These are phyloP conservation scores for Monopterus albus DNA, from an alignment of 2,113 vertebrate genomes.

Conservation along the genomic window DNA sequence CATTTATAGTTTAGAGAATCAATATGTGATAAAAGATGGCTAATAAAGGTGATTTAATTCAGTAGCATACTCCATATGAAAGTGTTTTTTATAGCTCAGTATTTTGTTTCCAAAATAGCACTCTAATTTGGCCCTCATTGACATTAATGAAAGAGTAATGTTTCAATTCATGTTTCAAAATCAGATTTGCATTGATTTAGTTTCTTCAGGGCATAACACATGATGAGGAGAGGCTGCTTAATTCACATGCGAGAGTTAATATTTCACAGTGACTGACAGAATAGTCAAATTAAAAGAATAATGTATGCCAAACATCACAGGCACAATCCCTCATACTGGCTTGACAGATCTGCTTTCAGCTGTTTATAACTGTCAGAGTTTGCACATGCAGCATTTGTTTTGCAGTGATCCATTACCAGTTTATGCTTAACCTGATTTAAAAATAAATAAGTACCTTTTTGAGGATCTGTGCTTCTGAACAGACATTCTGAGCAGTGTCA, in stretches of 20 bases:
- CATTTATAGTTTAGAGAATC: neutral
- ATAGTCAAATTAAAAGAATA: slow-evolving; percentile 45
- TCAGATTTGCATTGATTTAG: slow-evolving; percentile 54
- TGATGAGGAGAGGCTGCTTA: slow-evolving; percentile 37
- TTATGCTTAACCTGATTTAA: neutral
- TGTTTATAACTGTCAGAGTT: slow-evolving; percentile 17
- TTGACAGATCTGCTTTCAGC: slow-evolving; percentile 17
- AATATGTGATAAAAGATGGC: neutral
- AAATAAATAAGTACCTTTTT: no score
- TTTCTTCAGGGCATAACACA: slow-evolving; percentile 36
- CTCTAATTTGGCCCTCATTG: slow-evolving; percentile 24
- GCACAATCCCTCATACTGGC: slow-evolving; percentile 18
- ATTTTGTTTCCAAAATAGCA: slow-evolving; percentile 10
- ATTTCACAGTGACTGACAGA: slow-evolving; percentile 51
- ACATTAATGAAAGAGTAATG: slow-evolving; percentile 32
- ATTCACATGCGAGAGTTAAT: slow-evolving; percentile 47
- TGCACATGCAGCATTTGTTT: neutral
- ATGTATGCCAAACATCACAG: slow-evolving; percentile 40
- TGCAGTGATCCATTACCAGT: neutral
- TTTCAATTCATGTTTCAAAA: slow-evolving; percentile 46
- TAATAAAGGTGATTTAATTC: neutral
- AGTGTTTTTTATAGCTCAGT: neutral
- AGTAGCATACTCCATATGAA: neutral
- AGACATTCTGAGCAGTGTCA: no score
- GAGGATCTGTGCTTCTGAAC: no score